These are phyloP conservation scores for Albula glossodonta DNA, from an alignment of 2,113 vertebrate genomes.

Conservation along the genomic window DNA sequence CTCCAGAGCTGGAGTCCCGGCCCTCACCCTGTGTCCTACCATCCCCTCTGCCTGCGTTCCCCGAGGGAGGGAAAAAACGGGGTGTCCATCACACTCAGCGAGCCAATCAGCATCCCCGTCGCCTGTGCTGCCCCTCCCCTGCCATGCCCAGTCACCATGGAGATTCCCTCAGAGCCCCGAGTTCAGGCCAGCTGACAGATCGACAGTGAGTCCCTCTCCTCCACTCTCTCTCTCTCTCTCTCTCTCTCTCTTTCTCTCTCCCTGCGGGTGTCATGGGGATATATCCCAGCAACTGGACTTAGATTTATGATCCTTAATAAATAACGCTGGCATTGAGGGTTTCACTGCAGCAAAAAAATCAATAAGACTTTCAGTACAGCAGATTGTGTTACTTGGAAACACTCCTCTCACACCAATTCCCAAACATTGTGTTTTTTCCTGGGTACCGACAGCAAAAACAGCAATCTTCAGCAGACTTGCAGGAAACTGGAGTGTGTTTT, in stretches of 20 bases:
- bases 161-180: slow-evolving; percentile 18
- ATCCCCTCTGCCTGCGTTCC: neutral
- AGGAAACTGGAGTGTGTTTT: neutral
- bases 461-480: neutral
- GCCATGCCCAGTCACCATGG: slow-evolving; percentile 14
- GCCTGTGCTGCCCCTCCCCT: slow-evolving; percentile 40
- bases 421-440: neutral
- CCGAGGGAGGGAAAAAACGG: slow-evolving; percentile 50
- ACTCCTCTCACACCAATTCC: neutral
- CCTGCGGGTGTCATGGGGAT: slow-evolving; percentile 5
- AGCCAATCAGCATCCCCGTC: neutral
- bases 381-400: slow-evolving; percentile 5
- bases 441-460: neutral
- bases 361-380: slow-evolving; percentile 6
- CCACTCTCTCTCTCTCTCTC: slow-evolving; percentile 15
- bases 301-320: slow-evolving; percentile 37
- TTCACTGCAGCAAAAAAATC: slow-evolving; percentile 13
- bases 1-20: too few relatives aligned
- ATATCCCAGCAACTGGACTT: slow-evolving; percentile 29
- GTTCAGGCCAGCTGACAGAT: slow-evolving; percentile 49
- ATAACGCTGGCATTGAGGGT: slow-evolving; percentile 18
- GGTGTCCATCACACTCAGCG: slow-evolving; percentile 17
- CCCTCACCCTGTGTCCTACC: neutral
- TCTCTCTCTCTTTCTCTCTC: neutral
- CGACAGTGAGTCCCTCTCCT: slow-evolving; percentile 70